phyloP scores from a whole-genome alignment of 2,888 invertebrate species.

The Drosophila anomalata region DNA sequence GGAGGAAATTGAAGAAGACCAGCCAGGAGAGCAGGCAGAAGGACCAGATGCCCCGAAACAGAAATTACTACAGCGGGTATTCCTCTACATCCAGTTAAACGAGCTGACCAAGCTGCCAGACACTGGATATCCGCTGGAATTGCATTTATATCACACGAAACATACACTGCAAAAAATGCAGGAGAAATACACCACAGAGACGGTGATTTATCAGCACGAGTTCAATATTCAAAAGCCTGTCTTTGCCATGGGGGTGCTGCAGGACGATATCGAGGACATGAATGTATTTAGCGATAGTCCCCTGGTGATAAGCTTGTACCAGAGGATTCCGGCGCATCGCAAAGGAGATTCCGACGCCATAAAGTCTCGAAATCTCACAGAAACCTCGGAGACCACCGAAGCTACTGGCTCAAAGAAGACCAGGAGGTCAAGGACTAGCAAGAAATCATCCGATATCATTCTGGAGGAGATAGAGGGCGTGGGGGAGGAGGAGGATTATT shows the following conservation, averaged over 20 bases:
- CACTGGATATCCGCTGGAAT: slow-evolving; percentile 55
- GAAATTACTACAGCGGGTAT: slow-evolving; percentile 56
- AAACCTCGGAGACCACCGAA: neutral
- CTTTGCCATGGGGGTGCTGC: slow-evolving; percentile 71
- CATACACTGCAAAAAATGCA: slow-evolving; percentile 69
- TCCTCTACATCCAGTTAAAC: slow-evolving; percentile 73
- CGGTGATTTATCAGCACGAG: slow-evolving; percentile 63
- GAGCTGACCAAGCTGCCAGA: slow-evolving; percentile 51
- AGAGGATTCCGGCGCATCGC: slow-evolving; percentile 59
- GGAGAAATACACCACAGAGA: slow-evolving; percentile 71
- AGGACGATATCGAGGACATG: slow-evolving; percentile 76
- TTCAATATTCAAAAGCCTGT: slow-evolving; percentile 61
- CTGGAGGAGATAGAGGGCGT: neutral
- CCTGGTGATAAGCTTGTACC: slow-evolving; percentile 67
- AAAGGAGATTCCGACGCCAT: slow-evolving; percentile 7
- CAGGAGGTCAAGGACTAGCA: neutral
- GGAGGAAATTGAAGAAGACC: neutral
- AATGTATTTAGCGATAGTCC: slow-evolving; percentile 74
- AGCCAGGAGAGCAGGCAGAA: neutral
- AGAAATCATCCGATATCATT: neutral
- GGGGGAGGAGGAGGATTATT: slow-evolving; percentile 28
- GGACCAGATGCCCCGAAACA: neutral
- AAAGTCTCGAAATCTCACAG: neutral
- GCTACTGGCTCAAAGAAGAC: neutral
- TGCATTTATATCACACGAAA: slow-evolving; percentile 69